These are phyloP conservation scores for Sarcophaga rosellei DNA, from an alignment of 2,888 invertebrate species.

Conservation along the genomic window DNA sequence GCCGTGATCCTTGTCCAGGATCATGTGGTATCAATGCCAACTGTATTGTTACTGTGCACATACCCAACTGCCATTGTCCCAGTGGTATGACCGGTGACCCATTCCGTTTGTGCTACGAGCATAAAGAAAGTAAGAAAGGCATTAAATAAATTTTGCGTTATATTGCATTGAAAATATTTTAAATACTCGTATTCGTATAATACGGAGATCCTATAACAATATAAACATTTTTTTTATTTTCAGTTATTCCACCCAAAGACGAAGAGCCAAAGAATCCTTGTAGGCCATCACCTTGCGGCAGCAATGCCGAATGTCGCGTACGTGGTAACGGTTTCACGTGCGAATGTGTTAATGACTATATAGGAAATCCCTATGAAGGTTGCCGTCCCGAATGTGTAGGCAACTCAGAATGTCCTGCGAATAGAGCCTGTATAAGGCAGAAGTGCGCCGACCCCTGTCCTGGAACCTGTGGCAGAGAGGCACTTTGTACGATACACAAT, in stretches of 20 bases:
- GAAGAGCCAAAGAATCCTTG: conserved; percentile 84
- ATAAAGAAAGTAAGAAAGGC: conserved; percentile 79
- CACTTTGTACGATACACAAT: conserved; percentile 89
- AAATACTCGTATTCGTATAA: neutral
- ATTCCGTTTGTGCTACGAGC: conserved; percentile 84
- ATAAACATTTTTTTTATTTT: conserved; percentile 47
- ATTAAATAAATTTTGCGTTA: conserved; percentile 73
- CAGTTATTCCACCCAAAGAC: conserved; percentile 71
- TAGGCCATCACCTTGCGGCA: conserved; percentile 87
- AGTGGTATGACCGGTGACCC: conserved; percentile 88
- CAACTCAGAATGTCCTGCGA: conserved; percentile 92
- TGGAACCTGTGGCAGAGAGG: conserved; percentile 91
- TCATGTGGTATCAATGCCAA: conserved; percentile 89
- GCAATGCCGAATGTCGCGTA: conserved; percentile 86
- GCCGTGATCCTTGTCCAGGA: conserved; percentile 89
- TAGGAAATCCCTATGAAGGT: conserved; percentile 89
- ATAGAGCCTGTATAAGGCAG: conserved; percentile 90
- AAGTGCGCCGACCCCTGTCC: conserved; percentile 92
- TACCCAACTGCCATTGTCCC: conserved; percentile 88
- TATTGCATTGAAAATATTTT: conserved; percentile 11
- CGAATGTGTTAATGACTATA: conserved; percentile 84
- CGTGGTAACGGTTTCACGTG: conserved; percentile 84
- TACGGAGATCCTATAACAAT: conserved; percentile 16
- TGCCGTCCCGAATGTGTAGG: conserved; percentile 93
- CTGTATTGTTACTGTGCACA: conserved; percentile 89